Conservation (phyloP, 1,140 invertebrate species). For the Achroia grisella region DNA sequence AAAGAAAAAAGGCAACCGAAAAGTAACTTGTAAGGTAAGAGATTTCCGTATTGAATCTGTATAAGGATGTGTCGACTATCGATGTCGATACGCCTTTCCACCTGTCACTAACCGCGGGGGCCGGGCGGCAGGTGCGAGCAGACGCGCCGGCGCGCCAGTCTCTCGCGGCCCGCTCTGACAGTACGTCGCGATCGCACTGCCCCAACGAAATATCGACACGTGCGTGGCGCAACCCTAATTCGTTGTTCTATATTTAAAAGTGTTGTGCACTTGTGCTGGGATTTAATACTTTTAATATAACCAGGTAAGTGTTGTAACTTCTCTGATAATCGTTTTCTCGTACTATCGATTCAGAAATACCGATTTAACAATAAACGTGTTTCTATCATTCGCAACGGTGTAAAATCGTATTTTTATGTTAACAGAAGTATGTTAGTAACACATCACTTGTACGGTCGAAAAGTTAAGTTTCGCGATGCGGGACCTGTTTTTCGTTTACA, state of each 20-base stretch:
- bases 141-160: constrained; percentile 68
- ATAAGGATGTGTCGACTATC: constrained; percentile 18
- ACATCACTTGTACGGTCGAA: constrained; percentile 1
- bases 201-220: constrained; percentile 37
- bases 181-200: constrained; percentile 44
- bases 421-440: constrained; percentile 12
- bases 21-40: too few relatives aligned
- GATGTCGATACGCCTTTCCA: constrained; percentile 49
- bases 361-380: constrained; percentile 20
- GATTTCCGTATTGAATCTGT: too few relatives aligned
- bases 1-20: too few relatives aligned
- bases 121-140: constrained; percentile 61
- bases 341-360: neutral
- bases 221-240: constrained; percentile 59
- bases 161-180: constrained; percentile 45
- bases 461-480: neutral
- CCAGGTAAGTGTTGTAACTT: constrained; percentile 31
- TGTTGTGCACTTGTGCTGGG: constrained; percentile 41
- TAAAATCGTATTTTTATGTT: constrained; percentile 22
- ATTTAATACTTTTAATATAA: constrained; percentile 24
- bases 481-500: constrained; percentile 1
- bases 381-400: constrained; percentile 31
- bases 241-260: constrained; percentile 54
- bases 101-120: constrained; percentile 59
- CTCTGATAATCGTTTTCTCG: too few relatives aligned